phyloP scores from a whole-genome alignment of 2,113 vertebrate species.

The Lophotis ruficrista region DNA sequence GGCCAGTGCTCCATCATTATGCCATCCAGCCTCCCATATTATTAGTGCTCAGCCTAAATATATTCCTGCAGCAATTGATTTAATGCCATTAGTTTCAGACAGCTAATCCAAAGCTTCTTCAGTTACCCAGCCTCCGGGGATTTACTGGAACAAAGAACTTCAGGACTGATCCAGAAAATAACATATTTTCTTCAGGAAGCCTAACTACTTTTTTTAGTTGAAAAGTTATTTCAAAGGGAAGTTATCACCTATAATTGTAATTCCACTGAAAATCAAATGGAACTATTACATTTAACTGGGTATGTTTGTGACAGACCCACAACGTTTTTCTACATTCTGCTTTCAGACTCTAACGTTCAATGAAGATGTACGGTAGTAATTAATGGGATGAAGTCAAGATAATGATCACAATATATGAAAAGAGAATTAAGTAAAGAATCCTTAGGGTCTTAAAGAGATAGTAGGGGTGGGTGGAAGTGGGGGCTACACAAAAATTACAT shows the following conservation, averaged over 20 bases:
- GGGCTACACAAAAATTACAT: not conserved
- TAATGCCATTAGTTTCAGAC: constrained; percentile 49
- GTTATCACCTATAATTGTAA: not conserved
- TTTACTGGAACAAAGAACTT: constrained; percentile 9
- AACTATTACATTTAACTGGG: not conserved
- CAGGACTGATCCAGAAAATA: constrained; percentile 17
- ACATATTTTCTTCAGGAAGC: not conserved
- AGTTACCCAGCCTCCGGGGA: constrained; percentile 14
- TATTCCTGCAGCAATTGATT: constrained; percentile 57
- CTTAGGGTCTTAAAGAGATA: not conserved
- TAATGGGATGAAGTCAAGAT: not conserved
- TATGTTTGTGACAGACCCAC: not conserved
- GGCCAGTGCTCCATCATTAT: constrained; percentile 44
- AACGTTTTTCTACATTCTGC: not conserved
- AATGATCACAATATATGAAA: not conserved
- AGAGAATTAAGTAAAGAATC: not conserved
- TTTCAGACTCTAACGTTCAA: not conserved
- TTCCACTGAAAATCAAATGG: not conserved
- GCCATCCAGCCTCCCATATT: constrained; percentile 11
- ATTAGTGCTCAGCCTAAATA: constrained; percentile 54
- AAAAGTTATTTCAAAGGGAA: not conserved
- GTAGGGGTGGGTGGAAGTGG: not conserved
- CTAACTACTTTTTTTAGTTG: not conserved
- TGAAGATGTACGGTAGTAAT: not conserved
- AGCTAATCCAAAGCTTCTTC: constrained; percentile 42